Conservation (phyloP, 1,140 invertebrate genomes). For the Rhagoletis zephyria region DNA sequence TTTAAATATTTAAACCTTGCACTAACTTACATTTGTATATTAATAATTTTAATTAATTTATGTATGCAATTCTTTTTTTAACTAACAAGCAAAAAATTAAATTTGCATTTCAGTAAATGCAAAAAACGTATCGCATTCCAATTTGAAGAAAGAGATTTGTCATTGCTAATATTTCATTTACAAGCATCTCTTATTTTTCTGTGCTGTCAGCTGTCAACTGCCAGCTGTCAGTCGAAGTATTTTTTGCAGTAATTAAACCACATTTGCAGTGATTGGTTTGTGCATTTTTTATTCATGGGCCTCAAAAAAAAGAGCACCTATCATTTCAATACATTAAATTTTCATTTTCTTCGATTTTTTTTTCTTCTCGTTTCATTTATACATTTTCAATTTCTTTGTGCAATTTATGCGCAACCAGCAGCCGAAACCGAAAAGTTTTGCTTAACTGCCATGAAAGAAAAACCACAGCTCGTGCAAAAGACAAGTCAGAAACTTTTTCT, state of each 20-base stretch:
- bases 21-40: neutral
- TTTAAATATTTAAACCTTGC: neutral
- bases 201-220: neutral
- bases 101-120: too few relatives aligned
- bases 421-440: neutral
- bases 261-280: constrained; percentile 31
- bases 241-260: constrained; percentile 37
- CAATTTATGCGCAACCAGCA: neutral
- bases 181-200: neutral
- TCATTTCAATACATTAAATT: neutral
- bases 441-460: neutral
- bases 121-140: neutral
- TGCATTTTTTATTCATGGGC: neutral
- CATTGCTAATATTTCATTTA: constrained; percentile 4
- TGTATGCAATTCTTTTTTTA: neutral
- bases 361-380: neutral
- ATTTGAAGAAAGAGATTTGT: neutral
- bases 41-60: neutral
- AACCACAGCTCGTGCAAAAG: constrained; percentile 2
- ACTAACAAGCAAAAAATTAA: too few relatives aligned
- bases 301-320: neutral
- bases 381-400: neutral
- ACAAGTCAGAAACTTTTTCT: neutral
- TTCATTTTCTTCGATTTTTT: neutral
- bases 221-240: constrained; percentile 26